A percentile compares a stretch with the other conserved stretches of the same genome.
phyloP scores from a whole-genome alignment of 2,888 invertebrate genomes.

The Andrena fulva region DNA sequence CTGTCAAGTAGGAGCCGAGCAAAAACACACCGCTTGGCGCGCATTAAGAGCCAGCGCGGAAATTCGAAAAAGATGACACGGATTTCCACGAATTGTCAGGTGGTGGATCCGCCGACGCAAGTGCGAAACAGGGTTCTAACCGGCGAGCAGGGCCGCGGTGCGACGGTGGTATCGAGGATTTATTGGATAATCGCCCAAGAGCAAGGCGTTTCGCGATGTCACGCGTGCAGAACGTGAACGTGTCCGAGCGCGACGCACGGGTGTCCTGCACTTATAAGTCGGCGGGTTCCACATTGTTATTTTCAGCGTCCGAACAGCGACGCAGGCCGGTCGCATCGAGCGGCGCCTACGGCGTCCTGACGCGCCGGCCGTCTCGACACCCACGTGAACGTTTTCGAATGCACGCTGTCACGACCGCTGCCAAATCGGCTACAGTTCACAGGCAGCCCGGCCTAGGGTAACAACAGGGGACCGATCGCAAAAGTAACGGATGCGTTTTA shows the following conservation, averaged over 20 bases:
- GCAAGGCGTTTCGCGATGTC: conserved; percentile 27
- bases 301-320: conserved; percentile 63
- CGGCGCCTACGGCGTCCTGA: conserved; percentile 72
- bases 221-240: conserved; percentile 53
- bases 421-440: conserved; percentile 57
- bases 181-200: conserved; percentile 48
- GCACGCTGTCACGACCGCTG: conserved; percentile 45
- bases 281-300: conserved; percentile 64
- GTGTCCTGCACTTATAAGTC: conserved; percentile 57
- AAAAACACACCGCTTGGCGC: conserved; percentile 20
- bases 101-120: neutral
- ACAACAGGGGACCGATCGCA: conserved; percentile 11
- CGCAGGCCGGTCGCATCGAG: conserved; percentile 48
- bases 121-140: too few species aligned
- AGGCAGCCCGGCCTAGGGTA: conserved; percentile 28
- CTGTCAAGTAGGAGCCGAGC: too few species aligned
- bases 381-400: conserved; percentile 68
- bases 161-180: neutral
- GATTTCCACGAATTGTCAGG: conserved; percentile 7
- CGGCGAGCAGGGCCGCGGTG: neutral
- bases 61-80: conserved; percentile 27
- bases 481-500: conserved; percentile 17
- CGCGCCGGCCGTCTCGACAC: conserved; percentile 74
- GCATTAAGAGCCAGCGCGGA: too few species aligned
- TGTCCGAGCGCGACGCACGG: conserved; percentile 36